Conservation (phyloP, 2,113 vertebrate genomes). For the Prietella phreatophila region DNA sequence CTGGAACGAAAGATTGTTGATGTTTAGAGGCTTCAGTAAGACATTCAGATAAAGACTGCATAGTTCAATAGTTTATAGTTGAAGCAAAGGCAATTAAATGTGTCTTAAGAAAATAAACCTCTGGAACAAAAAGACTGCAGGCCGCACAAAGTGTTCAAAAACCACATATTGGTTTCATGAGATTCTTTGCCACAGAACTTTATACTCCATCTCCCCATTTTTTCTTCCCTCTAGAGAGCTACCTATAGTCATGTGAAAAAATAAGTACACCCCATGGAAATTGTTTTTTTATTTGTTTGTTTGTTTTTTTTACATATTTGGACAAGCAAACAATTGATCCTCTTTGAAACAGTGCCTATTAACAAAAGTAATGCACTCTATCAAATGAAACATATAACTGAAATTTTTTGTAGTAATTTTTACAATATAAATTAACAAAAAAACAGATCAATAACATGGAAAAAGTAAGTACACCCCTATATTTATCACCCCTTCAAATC, state of each 20-base stretch:
- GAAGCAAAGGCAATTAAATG: not conserved
- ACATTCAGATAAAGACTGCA: not conserved
- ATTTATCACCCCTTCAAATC: too few relatives aligned
- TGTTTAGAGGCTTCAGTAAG: not conserved
- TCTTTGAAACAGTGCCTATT: too few relatives aligned
- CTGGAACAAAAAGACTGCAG: not conserved
- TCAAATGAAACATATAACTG: too few relatives aligned
- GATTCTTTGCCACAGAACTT: not conserved
- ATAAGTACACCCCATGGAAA: too few relatives aligned
- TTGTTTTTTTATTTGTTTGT: too few relatives aligned
- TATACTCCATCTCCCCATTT: not conserved
- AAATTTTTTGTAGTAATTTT: too few relatives aligned
- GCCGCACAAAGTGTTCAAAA: not conserved
- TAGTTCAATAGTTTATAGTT: not conserved
- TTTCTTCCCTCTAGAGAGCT: not conserved
- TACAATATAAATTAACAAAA: too few relatives aligned
- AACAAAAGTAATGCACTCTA: too few relatives aligned
- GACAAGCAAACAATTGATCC: too few relatives aligned
- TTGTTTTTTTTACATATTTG: too few relatives aligned
- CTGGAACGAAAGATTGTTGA: constrained; percentile 55
- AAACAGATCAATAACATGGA: too few relatives aligned
- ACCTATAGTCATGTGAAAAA: not conserved
- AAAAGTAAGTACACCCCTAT: too few relatives aligned
- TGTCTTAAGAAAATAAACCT: not conserved
- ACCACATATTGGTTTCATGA: not conserved